These are phyloP conservation scores for Oceanites oceanicus DNA, from an alignment of 2,113 vertebrate species.

Conservation along the genomic window DNA sequence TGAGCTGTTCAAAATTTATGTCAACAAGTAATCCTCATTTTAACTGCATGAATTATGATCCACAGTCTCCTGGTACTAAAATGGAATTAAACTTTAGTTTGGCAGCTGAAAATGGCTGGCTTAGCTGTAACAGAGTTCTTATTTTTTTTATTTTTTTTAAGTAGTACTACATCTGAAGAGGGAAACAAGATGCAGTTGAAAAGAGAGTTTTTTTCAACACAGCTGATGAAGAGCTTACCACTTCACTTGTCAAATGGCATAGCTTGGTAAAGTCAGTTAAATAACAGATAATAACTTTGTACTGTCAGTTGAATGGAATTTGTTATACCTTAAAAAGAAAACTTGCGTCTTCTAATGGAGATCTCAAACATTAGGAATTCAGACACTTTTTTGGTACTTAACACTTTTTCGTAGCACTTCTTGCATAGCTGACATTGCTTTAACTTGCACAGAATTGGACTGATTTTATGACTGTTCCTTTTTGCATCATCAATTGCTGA, in stretches of 20 bases:
- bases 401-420: not conserved
- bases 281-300: not conserved
- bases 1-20: not conserved
- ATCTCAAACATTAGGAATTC: not conserved
- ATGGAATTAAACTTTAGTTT: slow-evolving; percentile 41
- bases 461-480: not conserved
- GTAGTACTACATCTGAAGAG: not conserved
- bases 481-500: not conserved
- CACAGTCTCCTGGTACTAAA: slow-evolving; percentile 16
- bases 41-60: not conserved
- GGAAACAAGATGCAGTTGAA: no score
- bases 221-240: not conserved
- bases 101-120: slow-evolving; percentile 40
- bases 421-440: not conserved
- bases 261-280: not conserved
- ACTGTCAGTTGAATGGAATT: not conserved
- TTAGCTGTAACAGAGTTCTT: not conserved
- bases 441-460: not conserved
- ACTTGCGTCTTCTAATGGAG: not conserved
- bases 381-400: not conserved
- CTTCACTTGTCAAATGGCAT: not conserved
- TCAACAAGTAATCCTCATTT: slow-evolving; percentile 32
- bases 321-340: not conserved
- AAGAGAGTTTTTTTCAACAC: not conserved
- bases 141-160: not conserved